Evolutionary conservation across 2,888 invertebrate species (phyloP).

Genomic region (Torymus texanus): DNA sequence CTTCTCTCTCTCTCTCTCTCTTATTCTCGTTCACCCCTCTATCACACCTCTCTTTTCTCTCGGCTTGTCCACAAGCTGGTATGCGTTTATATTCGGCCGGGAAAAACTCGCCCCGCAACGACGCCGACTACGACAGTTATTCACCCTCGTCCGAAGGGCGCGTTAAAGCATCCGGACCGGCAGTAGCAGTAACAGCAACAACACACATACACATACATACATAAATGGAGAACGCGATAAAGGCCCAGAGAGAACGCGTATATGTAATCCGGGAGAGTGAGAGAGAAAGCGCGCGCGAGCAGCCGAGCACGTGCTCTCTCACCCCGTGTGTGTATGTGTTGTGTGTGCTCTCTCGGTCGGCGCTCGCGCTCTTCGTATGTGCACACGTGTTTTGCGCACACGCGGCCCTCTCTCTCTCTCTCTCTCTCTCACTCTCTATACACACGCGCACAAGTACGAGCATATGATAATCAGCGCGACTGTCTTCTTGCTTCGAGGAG

Average conservation of each 20-base stretch:
- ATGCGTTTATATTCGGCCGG: neutral
- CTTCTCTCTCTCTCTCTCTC: neutral
- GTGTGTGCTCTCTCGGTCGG: neutral
- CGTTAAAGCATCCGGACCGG: too few species aligned
- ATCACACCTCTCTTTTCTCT: slow-evolving; percentile 21
- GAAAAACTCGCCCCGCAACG: slow-evolving; percentile 16
- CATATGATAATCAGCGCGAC: too few species aligned
- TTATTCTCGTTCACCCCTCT: slow-evolving; percentile 23
- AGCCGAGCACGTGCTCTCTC: slow-evolving; percentile 58
- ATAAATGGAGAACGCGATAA: too few species aligned
- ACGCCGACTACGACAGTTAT: neutral
- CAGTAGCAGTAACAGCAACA: too few species aligned
- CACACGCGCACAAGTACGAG: too few species aligned
- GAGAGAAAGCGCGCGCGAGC: slow-evolving; percentile 38
- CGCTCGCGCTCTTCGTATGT: neutral
- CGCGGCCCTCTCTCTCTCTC: slow-evolving; percentile 39
- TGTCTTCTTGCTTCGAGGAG: too few species aligned
- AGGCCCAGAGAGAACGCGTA: neutral
- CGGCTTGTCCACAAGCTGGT: neutral
- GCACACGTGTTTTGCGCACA: neutral
- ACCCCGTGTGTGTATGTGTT: slow-evolving; percentile 8
- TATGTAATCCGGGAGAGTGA: slow-evolving; percentile 2
- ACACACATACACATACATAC: slow-evolving; percentile 1
- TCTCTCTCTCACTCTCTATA: neutral
- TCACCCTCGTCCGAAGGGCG: too few species aligned